Evolutionary conservation across 2,113 vertebrate genomes (phyloP), one percentile per base, ranked within the genome.

Genomic region (Odocoileus virginianus): DNA sequence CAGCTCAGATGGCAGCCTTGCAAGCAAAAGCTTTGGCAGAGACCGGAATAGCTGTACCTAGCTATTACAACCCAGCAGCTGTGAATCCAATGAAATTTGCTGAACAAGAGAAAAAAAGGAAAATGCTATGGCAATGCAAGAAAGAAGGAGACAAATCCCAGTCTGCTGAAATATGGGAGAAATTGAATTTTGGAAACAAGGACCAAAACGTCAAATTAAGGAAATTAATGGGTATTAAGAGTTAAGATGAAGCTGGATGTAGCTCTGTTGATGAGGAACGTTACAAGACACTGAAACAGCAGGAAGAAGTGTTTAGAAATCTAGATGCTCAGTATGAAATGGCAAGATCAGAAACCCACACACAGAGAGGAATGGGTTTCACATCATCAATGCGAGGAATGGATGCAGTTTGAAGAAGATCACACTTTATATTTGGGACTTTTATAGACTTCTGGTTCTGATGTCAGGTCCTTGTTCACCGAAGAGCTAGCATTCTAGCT

Each of bases 141-240:
- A 99, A 99, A 95, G 99, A 99, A 95, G 99, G 99, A 98, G 99
- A 99, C 98, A 99, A 99, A 98, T 99, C 99, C 4, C 99, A 99
- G 96, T 99, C 99, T 93, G 99, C 99, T 95, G 99, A 99, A 99
- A 99, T 99, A 97, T 99, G 99, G 99, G 99, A 99, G 98, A 99
- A 99, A 76, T 83, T 99, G 7, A 99, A 99, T 98, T 99, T 99
- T 98, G 99, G 99, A 98, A 99, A 99, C 98, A 99, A 99, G 99
- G 99, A 99, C 99, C 99, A 99, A 99, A 99, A 99, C 96, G 99
- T 99, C 52, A 99, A 99, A 98, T 99, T 99, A 98, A 99, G 99
- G 95, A 99, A 99, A 98, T 98, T 99, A 89, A 99, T 99, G 99
- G 99, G 99, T 95, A 99, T 99, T 98, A 99, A 99, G 99, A 99